phyloP scores from a whole-genome alignment of 1,140 invertebrate genomes.

The Drosophila mojavensis region DNA sequence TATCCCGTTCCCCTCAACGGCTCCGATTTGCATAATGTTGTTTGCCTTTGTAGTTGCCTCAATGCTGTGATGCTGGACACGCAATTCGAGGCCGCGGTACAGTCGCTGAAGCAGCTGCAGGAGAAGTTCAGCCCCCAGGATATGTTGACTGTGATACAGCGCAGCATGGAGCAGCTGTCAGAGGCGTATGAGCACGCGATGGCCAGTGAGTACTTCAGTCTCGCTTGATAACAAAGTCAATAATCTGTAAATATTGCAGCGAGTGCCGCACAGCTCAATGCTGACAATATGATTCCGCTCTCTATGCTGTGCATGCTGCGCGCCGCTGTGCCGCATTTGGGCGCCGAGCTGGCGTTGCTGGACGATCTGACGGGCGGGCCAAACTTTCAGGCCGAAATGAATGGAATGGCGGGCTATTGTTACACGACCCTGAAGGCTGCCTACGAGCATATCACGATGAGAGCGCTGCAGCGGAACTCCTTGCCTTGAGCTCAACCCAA shows the following conservation, averaged over 20 bases:
- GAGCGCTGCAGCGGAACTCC: constrained; percentile 43
- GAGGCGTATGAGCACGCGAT: constrained; percentile 75
- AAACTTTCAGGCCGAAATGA: constrained; percentile 82
- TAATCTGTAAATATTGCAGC: constrained; percentile 34
- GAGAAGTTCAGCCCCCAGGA: constrained; percentile 82
- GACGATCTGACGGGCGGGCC: constrained; percentile 80
- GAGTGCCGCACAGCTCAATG: constrained; percentile 67
- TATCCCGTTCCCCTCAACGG: background rate
- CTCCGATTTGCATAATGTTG: constrained; percentile 14
- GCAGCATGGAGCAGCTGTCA: constrained; percentile 74
- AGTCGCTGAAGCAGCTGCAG: constrained; percentile 73
- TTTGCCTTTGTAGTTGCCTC: constrained; percentile 56
- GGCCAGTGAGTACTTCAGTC: constrained; percentile 43
- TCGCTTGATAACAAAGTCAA: background rate
- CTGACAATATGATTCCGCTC: constrained; percentile 80
- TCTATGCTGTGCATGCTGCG: constrained; percentile 77
- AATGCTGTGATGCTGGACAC: constrained; percentile 62
- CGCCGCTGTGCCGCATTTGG: constrained; percentile 80
- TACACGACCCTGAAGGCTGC: constrained; percentile 80
- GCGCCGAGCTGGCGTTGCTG: constrained; percentile 78
- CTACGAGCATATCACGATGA: constrained; percentile 65
- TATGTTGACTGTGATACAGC: constrained; percentile 83
- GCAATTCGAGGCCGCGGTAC: constrained; percentile 69
- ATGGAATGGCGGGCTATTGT: constrained; percentile 82
- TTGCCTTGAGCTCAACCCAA: constrained; percentile 31